Evolutionary conservation across 92 coral and sea anemone genomes (phyloP).

Genomic region (Porites divaricata): DNA sequence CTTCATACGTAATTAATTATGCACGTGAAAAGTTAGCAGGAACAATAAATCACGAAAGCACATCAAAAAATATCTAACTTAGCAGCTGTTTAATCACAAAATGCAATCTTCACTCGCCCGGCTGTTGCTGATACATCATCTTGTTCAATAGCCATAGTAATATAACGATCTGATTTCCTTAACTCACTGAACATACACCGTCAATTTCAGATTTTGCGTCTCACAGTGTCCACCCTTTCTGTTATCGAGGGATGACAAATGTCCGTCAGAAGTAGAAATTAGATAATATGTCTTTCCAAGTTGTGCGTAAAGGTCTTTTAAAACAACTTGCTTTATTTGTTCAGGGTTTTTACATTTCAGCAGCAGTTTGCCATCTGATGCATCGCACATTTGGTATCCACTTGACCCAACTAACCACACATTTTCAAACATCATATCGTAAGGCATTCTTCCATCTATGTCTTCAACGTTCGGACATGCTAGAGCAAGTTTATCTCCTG

Average conservation of each 20-base stretch:
- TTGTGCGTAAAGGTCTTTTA: slow-evolving; percentile 40
- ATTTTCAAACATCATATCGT: slow-evolving; percentile 57
- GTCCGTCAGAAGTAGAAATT: slow-evolving; percentile 66
- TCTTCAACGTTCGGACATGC: slow-evolving; percentile 25
- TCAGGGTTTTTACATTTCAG: slow-evolving; percentile 56
- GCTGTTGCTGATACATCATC: not conserved
- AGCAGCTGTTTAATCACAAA: not conserved
- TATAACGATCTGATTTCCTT: not conserved
- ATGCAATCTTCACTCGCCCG: not conserved
- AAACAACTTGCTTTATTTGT: slow-evolving; percentile 16
- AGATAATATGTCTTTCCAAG: slow-evolving; percentile 51
- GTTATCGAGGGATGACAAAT: slow-evolving; percentile 43
- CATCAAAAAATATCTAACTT: not conserved
- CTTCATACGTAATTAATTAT: not conserved
- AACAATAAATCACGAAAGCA: not conserved
- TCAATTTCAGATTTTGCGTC: slow-evolving; percentile 44
- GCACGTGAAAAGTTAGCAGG: not conserved
- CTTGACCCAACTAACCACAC: slow-evolving; percentile 56
- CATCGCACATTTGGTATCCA: slow-evolving; percentile 54
- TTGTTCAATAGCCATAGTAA: too few species aligned
- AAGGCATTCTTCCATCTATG: slow-evolving; percentile 14
- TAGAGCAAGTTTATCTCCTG: slow-evolving; percentile 31
- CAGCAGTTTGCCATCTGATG: slow-evolving; percentile 58
- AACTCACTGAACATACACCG: slow-evolving; percentile 50
- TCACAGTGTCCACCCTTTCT: slow-evolving; percentile 56